These are phyloP conservation scores for Sebastes minor DNA, from an alignment of 2,797 vertebrate genomes.

Conservation along the genomic window DNA sequence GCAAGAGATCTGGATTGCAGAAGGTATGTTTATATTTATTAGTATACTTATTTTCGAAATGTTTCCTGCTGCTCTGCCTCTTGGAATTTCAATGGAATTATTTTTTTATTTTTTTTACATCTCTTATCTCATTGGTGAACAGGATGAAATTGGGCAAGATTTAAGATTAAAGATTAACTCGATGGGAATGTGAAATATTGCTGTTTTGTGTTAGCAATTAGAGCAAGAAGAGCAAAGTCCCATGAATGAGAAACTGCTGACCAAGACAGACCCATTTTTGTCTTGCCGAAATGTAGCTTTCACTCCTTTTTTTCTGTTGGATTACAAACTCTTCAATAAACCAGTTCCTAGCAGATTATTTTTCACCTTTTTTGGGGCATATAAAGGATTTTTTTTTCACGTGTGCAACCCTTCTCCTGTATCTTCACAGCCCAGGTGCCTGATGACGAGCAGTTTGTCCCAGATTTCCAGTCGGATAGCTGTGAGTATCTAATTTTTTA, in stretches of 20 bases:
- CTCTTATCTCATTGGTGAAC: neutral
- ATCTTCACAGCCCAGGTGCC: conserved; percentile 90
- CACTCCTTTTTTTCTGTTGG: neutral
- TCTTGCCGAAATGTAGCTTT: neutral
- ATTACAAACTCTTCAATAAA: neutral
- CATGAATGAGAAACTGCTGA: conserved; percentile 35
- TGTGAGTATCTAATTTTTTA: conserved; percentile 85
- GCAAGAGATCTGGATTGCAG: conserved; percentile 98
- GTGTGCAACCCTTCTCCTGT: conserved; percentile 24
- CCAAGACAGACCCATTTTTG: neutral
- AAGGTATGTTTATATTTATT: conserved; percentile 79
- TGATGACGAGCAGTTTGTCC: conserved; percentile 96
- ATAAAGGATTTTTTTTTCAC: neutral
- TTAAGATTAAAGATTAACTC: conserved; percentile 58
- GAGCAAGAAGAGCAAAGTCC: conserved; percentile 58
- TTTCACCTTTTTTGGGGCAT: neutral
- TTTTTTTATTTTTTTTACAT: neutral
- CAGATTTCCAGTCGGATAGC: conserved; percentile 96
- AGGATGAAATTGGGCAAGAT: conserved; percentile 7
- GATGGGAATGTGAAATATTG: conserved; percentile 25
- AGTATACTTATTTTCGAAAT: neutral
- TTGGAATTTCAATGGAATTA: neutral
- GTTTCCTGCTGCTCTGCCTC: neutral
- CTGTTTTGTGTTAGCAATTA: conserved; percentile 8
- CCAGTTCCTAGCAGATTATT: neutral